These are phyloP conservation scores for Miniopterus natalensis DNA, from an alignment of 2,113 vertebrate species.

Conservation along the genomic window DNA sequence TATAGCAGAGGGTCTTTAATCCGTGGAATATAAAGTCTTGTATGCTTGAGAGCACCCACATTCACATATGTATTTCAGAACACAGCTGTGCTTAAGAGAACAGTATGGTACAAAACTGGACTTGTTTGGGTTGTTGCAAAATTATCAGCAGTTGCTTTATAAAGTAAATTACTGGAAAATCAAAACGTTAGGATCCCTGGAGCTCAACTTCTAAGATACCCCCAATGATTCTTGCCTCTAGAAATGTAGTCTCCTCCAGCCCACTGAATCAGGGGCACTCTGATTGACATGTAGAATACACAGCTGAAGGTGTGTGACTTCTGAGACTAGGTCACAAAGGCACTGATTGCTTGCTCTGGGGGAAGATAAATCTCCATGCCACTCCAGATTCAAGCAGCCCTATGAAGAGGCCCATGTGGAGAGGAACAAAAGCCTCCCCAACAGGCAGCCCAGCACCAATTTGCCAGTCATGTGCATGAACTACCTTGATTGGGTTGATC, in stretches of 20 bases:
- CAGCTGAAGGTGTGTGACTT: slow-evolving; percentile 13
- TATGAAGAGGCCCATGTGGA: neutral
- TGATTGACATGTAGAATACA: neutral
- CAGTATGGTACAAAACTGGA: neutral
- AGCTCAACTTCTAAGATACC: neutral
- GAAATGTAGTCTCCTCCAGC: neutral
- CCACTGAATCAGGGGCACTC: neutral
- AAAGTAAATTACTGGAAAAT: slow-evolving; percentile 43
- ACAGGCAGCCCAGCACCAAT: neutral
- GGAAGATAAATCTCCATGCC: neutral
- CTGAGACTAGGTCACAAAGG: slow-evolving; percentile 43
- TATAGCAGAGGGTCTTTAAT: neutral
- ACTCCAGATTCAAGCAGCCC: neutral
- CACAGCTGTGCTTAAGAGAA: slow-evolving; percentile 38
- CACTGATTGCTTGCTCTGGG: neutral
- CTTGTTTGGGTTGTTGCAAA: neutral
- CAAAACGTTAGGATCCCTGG: neutral
- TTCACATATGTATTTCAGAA: slow-evolving; percentile 21
- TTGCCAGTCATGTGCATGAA: slow-evolving; percentile 5
- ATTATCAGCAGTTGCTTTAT: slow-evolving; percentile 51
- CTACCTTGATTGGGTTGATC: neutral
- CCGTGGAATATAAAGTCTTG: slow-evolving; percentile 26
- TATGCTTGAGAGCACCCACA: neutral
- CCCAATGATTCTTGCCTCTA: neutral
- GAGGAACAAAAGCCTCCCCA: neutral